These are phyloP conservation scores for Musca vetustissima DNA, from an alignment of 1,140 invertebrate species.

Conservation along the genomic window DNA sequence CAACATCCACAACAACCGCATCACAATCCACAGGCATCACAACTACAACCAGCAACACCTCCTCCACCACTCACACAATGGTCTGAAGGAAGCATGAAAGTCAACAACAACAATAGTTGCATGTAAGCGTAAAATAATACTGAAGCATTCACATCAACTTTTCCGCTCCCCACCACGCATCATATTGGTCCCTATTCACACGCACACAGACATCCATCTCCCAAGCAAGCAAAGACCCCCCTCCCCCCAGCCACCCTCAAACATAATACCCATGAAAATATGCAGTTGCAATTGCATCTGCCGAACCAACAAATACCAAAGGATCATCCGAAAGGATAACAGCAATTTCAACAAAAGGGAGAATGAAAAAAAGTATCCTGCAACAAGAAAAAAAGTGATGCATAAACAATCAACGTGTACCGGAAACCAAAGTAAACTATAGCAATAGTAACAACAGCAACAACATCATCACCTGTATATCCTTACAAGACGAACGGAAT, in stretches of 20 bases:
- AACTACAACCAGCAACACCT: not conserved
- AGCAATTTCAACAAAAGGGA: not conserved
- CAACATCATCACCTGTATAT: not conserved
- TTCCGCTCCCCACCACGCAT: not conserved
- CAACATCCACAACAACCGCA: conserved; percentile 9
- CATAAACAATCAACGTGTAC: too few species aligned
- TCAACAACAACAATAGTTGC: conserved; percentile 15
- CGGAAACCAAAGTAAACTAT: too few species aligned
- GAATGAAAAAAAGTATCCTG: not conserved
- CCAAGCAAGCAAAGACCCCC: not conserved
- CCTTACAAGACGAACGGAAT: too few species aligned
- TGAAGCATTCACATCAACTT: not conserved
- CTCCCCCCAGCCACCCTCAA: not conserved
- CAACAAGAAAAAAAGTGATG: not conserved
- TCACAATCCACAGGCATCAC: not conserved
- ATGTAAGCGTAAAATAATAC: conserved; percentile 3
- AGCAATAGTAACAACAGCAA: not conserved
- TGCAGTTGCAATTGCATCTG: too few species aligned
- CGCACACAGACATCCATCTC: not conserved
- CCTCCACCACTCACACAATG: conserved; percentile 1
- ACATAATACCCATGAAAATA: not conserved
- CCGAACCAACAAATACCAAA: too few species aligned
- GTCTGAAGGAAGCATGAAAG: not conserved
- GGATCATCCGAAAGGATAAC: not conserved
- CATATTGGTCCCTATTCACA: too few species aligned